Conservation (phyloP, 2,113 vertebrate genomes). For the Seriola rivoliana region DNA sequence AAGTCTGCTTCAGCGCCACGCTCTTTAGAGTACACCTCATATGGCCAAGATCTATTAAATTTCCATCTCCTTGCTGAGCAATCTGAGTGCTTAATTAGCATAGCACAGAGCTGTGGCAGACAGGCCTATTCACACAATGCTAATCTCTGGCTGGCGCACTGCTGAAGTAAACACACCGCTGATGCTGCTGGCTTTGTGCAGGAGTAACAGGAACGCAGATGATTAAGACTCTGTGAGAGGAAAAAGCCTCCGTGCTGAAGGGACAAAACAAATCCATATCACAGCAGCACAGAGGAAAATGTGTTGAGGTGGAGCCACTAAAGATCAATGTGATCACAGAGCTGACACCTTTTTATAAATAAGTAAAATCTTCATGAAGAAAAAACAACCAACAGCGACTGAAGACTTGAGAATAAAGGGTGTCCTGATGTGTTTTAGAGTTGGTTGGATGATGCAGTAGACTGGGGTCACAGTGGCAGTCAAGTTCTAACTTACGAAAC, state of each 20-base stretch:
- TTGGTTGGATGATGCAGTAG: no score
- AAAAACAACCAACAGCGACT: no score
- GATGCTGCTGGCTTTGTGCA: conserved; percentile 39
- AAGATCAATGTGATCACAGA: conserved; percentile 15
- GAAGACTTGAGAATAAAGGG: no score
- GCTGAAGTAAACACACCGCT: conserved; percentile 32
- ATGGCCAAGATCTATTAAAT: conserved; percentile 40
- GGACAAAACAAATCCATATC: conserved; percentile 38
- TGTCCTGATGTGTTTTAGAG: no score
- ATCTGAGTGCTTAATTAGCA: conserved; percentile 60
- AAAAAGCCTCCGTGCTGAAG: conserved; percentile 1
- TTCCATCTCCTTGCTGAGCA: conserved; percentile 48
- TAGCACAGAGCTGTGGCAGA: conserved; percentile 38
- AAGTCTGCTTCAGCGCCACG: background rate
- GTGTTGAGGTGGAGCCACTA: conserved; percentile 18
- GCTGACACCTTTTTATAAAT: conserved; percentile 4
- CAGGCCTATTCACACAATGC: conserved; percentile 52
- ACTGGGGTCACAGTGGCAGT: no score
- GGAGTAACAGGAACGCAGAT: conserved; percentile 7
- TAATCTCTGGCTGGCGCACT: conserved; percentile 38
- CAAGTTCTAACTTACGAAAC: background rate
- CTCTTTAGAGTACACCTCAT: conserved; percentile 16
- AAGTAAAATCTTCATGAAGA: background rate
- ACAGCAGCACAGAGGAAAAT: background rate
- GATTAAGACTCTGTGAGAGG: conserved; percentile 22